phyloP scores from a whole-genome alignment of 2,888 invertebrate genomes.

The Diarsia rubi region DNA sequence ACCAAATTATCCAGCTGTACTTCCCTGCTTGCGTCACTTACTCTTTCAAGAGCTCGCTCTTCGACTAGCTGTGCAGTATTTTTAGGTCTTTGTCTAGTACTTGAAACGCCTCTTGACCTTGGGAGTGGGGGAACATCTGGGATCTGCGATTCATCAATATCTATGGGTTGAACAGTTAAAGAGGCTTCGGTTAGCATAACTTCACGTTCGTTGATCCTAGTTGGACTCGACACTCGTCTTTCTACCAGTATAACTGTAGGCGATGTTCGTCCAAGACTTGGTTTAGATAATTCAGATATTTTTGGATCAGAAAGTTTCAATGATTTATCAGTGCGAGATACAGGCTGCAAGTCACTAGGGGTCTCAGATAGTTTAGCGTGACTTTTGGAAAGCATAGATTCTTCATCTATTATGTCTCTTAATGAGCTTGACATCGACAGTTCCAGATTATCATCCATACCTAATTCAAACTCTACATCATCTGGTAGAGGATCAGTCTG shows the following conservation, averaged over 20 bases:
- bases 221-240: constrained; percentile 91
- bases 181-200: constrained; percentile 93
- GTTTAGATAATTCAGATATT: constrained; percentile 90
- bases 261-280: constrained; percentile 90
- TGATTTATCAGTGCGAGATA: constrained; percentile 91
- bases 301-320: constrained; percentile 90
- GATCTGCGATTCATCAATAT: constrained; percentile 87
- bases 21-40: constrained; percentile 80
- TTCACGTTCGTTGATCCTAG: constrained; percentile 90
- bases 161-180: constrained; percentile 92
- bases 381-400: constrained; percentile 88
- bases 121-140: constrained; percentile 88
- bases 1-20: constrained; percentile 86
- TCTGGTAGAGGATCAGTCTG: constrained; percentile 96
- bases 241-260: constrained; percentile 92
- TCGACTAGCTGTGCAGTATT: constrained; percentile 68
- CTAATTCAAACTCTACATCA: constrained; percentile 93
- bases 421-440: constrained; percentile 87
- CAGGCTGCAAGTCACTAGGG: constrained; percentile 86
- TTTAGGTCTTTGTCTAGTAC: constrained; percentile 69
- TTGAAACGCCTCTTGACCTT: constrained; percentile 75
- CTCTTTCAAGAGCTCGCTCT: constrained; percentile 81
- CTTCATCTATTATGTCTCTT: constrained; percentile 88
- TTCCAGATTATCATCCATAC: constrained; percentile 87
- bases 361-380: constrained; percentile 88